Conservation (phyloP, 2,113 vertebrate species). For the Zonotrichia leucophrys region DNA sequence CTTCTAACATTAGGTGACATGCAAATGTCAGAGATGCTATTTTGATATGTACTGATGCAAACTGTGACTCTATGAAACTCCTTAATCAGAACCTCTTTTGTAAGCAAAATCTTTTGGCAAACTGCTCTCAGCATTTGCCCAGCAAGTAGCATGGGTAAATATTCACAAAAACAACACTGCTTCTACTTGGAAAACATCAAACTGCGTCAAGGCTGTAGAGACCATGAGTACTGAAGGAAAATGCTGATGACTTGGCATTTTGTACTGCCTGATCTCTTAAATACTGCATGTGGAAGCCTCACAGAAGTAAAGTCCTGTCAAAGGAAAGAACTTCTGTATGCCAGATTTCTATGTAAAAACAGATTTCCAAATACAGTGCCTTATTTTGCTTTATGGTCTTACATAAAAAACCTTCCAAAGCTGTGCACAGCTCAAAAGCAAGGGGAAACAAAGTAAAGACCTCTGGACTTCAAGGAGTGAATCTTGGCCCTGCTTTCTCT, state of each 20-base stretch:
- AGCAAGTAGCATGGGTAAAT: not conserved
- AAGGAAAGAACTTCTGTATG: not conserved
- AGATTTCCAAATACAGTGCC: not conserved
- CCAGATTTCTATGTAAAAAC: not conserved
- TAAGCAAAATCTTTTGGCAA: not conserved
- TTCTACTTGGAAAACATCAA: constrained; percentile 3
- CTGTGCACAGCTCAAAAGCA: not conserved
- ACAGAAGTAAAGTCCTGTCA: not conserved
- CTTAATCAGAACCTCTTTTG: not conserved
- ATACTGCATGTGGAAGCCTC: not conserved
- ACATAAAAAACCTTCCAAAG: not conserved
- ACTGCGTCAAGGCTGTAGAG: not conserved
- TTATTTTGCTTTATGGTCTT: not conserved
- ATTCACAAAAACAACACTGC: not conserved
- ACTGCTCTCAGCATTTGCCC: not conserved
- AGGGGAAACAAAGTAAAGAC: not conserved
- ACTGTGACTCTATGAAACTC: not conserved
- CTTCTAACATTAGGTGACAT: not conserved
- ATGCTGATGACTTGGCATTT: not conserved
- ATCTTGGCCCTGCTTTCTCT: not conserved
- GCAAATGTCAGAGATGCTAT: not conserved
- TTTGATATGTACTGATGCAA: not conserved
- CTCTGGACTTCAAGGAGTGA: not conserved
- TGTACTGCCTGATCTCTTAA: not conserved
- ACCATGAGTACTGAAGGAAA: not conserved